Evolutionary conservation across 2,888 invertebrate species (phyloP).

Genomic region (Epinotia nisella): DNA sequence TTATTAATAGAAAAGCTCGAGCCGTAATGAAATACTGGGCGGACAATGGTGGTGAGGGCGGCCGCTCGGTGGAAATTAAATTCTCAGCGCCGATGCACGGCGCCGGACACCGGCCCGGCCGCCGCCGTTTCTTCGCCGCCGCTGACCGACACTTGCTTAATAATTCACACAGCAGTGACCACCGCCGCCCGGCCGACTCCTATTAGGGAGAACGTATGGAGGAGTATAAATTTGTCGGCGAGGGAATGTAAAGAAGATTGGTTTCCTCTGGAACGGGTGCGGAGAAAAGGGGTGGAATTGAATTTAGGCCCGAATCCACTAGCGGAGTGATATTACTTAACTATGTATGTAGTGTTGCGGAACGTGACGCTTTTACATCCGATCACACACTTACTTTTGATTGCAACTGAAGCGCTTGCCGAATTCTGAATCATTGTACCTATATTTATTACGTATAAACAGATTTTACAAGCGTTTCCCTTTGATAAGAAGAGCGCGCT

Average conservation of each 20-base stretch:
- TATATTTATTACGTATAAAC: background rate
- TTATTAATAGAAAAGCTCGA: constrained; percentile 85
- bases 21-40: constrained; percentile 84
- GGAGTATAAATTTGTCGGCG: constrained; percentile 82
- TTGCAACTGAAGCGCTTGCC: constrained; percentile 46
- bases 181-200: constrained; percentile 57
- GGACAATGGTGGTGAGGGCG: constrained; percentile 81
- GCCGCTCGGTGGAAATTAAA: constrained; percentile 81
- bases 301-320: constrained; percentile 80
- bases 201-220: constrained; percentile 76
- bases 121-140: constrained; percentile 73
- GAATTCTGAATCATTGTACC: background rate
- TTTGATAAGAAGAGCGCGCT: background rate
- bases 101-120: constrained; percentile 54
- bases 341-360: constrained; percentile 61
- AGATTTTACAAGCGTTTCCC: background rate
- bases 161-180: constrained; percentile 67
- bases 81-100: constrained; percentile 73
- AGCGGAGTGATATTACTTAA: constrained; percentile 77
- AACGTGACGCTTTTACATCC: constrained; percentile 68
- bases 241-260: constrained; percentile 83
- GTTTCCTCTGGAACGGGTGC: constrained; percentile 75
- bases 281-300: constrained; percentile 80
- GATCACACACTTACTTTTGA: constrained; percentile 68
- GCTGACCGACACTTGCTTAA: constrained; percentile 65